Evolutionary conservation across 53 echinoderm and acorn worm species (phyloP), one percentile per base, ranked within the genome.

Genomic region (Paracentrotus lividus): DNA sequence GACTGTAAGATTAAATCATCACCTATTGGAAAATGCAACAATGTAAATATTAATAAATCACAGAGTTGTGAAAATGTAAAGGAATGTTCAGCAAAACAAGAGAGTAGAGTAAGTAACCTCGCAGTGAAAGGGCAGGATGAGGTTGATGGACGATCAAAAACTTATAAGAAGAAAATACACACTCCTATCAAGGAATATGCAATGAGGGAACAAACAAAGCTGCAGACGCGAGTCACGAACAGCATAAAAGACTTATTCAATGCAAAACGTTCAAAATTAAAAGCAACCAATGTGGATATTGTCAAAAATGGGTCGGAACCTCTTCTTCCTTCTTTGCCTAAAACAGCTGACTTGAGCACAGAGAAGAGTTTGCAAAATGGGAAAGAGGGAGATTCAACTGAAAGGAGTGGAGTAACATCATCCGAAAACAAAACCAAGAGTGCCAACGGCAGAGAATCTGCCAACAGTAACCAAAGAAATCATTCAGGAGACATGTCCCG

Each of bases 161-260:
- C 53, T 42, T 27, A 49, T 49, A 51, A 52, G 51, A 90, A 90
- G 72, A 72, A 69, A 72, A 38, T 92, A 16, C 56, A 92, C 33
- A 92, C 78, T 38, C 77, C 92, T 42, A 57, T 77, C 59, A 92
- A 92, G 43, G 81, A 55, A 33, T 92, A 92, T 92, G 53, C 92
- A 44, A 92, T 92, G 92, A 60, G 92, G 40, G 92, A 92, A 55
- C 92, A 92, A 5, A 92, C 92, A 8, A 92, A 92, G 54, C 43
- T 92, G 59, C 77, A 92, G 58, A 92, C 92, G 21, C 38, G 81
- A 90, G 85, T 94, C 3, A 86, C 88, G 38, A 88, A 49, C 32
- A 90, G 77, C 45, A 90, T 77, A 24, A 87, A 56, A 57, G 88
- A 89, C 78, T 34, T 90, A 38, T 77, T 94, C 90, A 56, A 49